phyloP scores from a whole-genome alignment of 2,113 vertebrate genomes.

The Colossoma macropomum region DNA sequence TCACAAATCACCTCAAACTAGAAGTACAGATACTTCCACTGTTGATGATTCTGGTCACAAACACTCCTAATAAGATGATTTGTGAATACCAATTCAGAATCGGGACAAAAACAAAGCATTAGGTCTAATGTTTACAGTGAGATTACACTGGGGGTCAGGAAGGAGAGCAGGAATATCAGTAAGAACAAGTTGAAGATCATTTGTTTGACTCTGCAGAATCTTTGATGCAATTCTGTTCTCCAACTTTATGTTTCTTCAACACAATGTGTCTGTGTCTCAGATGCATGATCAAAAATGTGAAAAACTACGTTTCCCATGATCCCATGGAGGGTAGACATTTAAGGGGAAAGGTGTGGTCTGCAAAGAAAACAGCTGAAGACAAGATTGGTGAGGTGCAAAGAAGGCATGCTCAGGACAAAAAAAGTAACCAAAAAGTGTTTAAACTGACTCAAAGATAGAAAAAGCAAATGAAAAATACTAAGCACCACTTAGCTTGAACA shows the following conservation, averaged over 20 bases:
- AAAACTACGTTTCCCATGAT: constrained; percentile 64
- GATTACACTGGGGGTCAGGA: not conserved
- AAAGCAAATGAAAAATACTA: constrained; percentile 77
- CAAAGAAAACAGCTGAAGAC: constrained; percentile 80
- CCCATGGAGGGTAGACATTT: constrained; percentile 68
- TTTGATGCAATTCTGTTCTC: not conserved
- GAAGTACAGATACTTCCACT: not conserved
- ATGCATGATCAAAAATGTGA: constrained; percentile 32
- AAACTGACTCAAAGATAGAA: constrained; percentile 67
- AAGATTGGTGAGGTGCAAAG: constrained; percentile 97
- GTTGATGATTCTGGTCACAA: not conserved
- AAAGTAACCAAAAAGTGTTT: constrained; percentile 52
- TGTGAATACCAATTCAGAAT: not conserved
- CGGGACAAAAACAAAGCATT: not conserved
- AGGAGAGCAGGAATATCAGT: not conserved
- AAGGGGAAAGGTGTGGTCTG: constrained; percentile 75
- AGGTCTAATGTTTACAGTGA: not conserved
- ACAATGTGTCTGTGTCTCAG: not conserved
- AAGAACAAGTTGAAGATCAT: not conserved
- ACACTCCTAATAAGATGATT: no score
- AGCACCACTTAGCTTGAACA: constrained; percentile 85
- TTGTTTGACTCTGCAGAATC: not conserved
- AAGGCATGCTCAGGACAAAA: constrained; percentile 89
- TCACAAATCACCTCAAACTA: not conserved
- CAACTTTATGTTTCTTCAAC: not conserved